Evolutionary conservation across 2,113 vertebrate genomes (phyloP), one percentile per base, ranked within the genome.

Genomic region (Myodes glareolus): DNA sequence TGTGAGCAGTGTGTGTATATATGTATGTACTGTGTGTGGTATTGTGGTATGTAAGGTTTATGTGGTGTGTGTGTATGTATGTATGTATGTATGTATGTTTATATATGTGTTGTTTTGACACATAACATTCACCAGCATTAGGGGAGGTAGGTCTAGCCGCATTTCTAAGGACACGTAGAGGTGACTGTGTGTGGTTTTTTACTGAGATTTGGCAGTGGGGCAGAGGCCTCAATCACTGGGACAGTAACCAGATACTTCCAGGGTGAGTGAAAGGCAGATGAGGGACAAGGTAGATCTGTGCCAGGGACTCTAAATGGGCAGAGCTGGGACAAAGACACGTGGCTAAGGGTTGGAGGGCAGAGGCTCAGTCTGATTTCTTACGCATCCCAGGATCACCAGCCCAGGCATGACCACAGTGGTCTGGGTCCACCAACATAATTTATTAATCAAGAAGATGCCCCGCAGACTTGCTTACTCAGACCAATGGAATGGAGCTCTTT

Each of bases 111-210:
- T 96, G 95, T 92, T 92, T 94, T 65, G 96, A 97, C 93, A 96
- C 90, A 92, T 80, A 80, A 72, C 50, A 70, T 72, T 52, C 93
- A 86, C 89, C 14, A 4, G 65, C 80, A 11, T 73, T 39, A 39
- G 78, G 45, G 76, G 97, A 90, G 96, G 33, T 87, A 47, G 94
- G 90, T 70, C 97, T 87, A 72, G 97, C 76, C 45, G 63, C 90
- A 67, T 92, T 81, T 97, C 96, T 96, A 91, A 92, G 94, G 91
- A 89, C 86, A 92, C 92, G 96, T 90, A 91, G 97, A 95, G 84
- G 96, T 63, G 19, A 0, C 52, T 45, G 90, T 96, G 10, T 0
- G 97, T 94, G 88, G 0, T 97, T 93, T 94, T 94, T 88, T 50
- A 63, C 85, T 42, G 50, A 42, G 36, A 50, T 45, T 96, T 97